These are phyloP conservation scores for Ibidorhyncha struthersii DNA, from an alignment of 2,113 vertebrate genomes.

Conservation along the genomic window DNA sequence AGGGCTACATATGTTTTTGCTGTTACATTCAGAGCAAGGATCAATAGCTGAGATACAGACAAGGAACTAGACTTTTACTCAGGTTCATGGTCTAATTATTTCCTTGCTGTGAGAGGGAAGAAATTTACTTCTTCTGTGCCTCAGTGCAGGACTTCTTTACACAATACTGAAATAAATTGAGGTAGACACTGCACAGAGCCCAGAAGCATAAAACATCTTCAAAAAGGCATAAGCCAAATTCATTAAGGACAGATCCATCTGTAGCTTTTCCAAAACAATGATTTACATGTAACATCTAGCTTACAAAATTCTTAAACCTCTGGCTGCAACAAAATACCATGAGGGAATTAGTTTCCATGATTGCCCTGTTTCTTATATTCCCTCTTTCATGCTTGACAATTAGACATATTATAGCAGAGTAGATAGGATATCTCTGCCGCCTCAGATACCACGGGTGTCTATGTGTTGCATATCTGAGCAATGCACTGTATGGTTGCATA, in stretches of 20 bases:
- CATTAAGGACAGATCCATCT: not conserved
- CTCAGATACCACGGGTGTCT: fast-evolving
- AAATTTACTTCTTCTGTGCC: not conserved
- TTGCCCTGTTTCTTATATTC: not conserved
- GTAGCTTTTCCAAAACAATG: not conserved
- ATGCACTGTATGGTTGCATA: not conserved
- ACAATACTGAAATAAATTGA: not conserved
- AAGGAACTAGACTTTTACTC: not conserved
- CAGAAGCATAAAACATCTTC: not conserved
- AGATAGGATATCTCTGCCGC: fast-evolving
- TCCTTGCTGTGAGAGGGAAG: not conserved
- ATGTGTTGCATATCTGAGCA: not conserved
- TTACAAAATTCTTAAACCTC: not conserved
- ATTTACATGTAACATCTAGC: not conserved
- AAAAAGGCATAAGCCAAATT: not conserved
- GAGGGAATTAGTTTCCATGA: not conserved
- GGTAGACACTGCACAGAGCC: not conserved
- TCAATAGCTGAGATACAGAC: not conserved
- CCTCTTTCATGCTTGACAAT: not conserved
- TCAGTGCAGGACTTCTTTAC: not conserved
- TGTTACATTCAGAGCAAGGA: not conserved
- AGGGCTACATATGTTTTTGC: not conserved
- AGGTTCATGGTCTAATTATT: not conserved
- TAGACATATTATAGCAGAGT: not conserved
- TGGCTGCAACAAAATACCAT: not conserved